Conservation (phyloP, 2,888 invertebrate species). For the Cataglyphis altisquamis region DNA sequence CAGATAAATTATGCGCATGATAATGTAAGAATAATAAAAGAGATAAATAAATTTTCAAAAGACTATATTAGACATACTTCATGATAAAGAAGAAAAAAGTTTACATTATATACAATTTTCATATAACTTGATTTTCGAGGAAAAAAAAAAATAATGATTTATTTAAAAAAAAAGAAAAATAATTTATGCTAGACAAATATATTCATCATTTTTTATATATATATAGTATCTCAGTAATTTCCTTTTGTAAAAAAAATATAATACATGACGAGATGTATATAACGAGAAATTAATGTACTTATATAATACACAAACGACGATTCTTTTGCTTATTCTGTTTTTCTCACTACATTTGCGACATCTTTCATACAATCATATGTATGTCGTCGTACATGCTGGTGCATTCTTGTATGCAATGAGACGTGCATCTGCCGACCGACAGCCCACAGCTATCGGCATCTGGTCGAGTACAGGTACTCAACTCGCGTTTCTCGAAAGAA, state of each 20-base stretch:
- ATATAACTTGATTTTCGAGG: background rate
- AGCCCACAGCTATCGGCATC: slow-evolving; percentile 58
- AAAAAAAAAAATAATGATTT: background rate
- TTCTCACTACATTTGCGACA: background rate
- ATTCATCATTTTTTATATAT: background rate
- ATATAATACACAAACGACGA: slow-evolving; percentile 12
- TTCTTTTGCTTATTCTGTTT: background rate
- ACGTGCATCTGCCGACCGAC: slow-evolving; percentile 54
- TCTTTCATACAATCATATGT: slow-evolving; percentile 13
- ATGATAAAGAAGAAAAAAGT: background rate
- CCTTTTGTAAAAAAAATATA: slow-evolving; percentile 10
- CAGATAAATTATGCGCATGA: background rate
- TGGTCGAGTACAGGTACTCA: slow-evolving; percentile 52
- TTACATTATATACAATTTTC: background rate
- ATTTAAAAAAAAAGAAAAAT: background rate
- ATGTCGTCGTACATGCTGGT: slow-evolving; percentile 7
- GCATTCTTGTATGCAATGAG: slow-evolving; percentile 42
- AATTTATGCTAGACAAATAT: background rate
- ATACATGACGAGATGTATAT: background rate
- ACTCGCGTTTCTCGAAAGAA: slow-evolving; percentile 30
- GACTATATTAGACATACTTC: background rate
- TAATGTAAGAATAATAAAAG: background rate
- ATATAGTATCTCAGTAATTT: background rate
- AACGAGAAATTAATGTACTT: slow-evolving; percentile 23
- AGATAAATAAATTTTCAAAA: background rate